Conservation (phyloP, 2,113 vertebrate species). For the Plotosus lineatus region DNA sequence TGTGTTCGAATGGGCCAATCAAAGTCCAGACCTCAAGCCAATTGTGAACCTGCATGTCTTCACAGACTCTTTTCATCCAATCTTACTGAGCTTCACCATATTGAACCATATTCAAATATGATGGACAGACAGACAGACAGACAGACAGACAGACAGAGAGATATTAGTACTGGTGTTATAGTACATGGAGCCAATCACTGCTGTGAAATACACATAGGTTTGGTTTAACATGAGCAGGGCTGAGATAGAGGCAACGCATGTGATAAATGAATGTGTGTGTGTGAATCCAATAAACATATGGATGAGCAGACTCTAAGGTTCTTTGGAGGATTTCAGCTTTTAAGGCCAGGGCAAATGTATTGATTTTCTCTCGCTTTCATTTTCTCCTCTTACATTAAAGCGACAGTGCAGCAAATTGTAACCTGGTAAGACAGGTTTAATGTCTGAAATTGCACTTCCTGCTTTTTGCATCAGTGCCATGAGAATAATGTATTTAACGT, state of each 20-base stretch:
- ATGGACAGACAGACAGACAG: not conserved
- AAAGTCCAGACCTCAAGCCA: no score
- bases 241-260: slow-evolving; percentile 1
- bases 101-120: not conserved
- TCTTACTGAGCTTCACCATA: no score
- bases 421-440: not conserved
- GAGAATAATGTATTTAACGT: not conserved
- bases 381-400: slow-evolving; percentile 17
- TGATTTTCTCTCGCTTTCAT: slow-evolving; percentile 30
- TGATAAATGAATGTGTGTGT: slow-evolving; percentile 35
- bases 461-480: no score
- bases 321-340: slow-evolving; percentile 19
- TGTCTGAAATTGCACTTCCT: not conserved
- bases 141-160: slow-evolving; percentile 2
- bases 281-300: slow-evolving; percentile 27
- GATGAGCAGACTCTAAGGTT: not conserved
- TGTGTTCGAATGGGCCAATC: no score
- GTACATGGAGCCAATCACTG: not conserved
- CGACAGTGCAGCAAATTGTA: not conserved
- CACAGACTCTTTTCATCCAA: no score
- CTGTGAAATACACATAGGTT: slow-evolving; percentile 21
- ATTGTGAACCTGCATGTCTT: no score
- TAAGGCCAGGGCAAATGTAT: slow-evolving; percentile 1
- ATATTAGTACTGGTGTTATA: not conserved
- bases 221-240: not conserved